A percentile compares a stretch with the other conserved stretches of the same genome.
phyloP scores from a whole-genome alignment of 2,797 vertebrate species.

The Chromis chromis region DNA sequence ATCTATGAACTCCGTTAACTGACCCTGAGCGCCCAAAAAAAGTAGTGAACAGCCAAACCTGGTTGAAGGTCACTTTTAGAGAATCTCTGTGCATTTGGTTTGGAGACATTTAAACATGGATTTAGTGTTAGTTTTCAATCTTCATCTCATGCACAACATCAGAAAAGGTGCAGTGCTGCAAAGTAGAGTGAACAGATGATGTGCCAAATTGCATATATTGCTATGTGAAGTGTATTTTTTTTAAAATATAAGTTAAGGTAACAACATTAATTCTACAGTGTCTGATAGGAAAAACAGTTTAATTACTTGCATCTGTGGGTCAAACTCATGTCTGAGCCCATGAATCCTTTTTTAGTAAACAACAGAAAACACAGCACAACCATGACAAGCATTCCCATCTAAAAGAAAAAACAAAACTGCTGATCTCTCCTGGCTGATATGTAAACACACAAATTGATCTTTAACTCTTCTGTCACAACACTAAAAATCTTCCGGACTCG shows the following conservation, averaged over 20 bases:
- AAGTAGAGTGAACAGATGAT: too few species aligned
- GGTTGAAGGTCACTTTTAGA: slow-evolving; percentile 5
- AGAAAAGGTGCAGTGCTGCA: neutral
- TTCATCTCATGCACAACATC: neutral
- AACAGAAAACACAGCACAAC: slow-evolving; percentile 2
- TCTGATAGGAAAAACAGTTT: neutral
- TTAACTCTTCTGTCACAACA: neutral
- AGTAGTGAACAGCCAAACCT: slow-evolving; percentile 4
- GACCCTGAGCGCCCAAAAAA: slow-evolving; percentile 20
- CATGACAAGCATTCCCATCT: neutral
- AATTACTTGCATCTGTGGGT: neutral
- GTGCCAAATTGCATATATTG: too few species aligned
- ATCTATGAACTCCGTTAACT: slow-evolving; percentile 28
- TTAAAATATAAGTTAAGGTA: too few species aligned
- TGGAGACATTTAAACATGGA: neutral
- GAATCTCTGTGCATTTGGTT: neutral
- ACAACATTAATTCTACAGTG: neutral
- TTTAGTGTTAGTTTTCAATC: too few species aligned
- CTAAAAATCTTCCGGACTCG: slow-evolving; percentile 5
- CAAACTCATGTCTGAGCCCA: slow-evolving; percentile 8
- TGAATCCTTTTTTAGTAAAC: neutral
- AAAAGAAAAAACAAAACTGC: neutral
- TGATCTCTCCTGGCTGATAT: neutral
- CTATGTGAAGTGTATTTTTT: neutral
- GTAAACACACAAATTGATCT: neutral